Evolutionary conservation across 2,113 vertebrate genomes (phyloP), one percentile per base, ranked within the genome.

Genomic region (Plectropomus leopardus): DNA sequence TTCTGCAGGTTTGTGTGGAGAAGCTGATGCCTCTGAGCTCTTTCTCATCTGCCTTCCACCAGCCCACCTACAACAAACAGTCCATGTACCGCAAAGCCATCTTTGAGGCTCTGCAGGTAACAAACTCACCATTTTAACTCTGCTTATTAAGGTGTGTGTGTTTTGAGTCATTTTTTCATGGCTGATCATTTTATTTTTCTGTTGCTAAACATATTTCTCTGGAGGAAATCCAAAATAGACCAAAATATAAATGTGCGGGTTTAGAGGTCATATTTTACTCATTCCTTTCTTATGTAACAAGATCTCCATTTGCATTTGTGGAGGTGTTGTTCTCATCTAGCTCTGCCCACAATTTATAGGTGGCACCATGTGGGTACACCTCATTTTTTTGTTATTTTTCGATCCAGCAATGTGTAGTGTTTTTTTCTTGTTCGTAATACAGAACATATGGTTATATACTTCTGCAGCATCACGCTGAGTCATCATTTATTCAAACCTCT

Each of bases 31-130:
- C 95, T 0, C 93, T 99, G 86, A 98, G 97, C 90, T 96, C 96
- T 26, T 99, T 99, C 28, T 95, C 96, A 76, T 96, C 95, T 50
- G 96, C 97, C 47, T 99, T 98, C 94, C 98, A 99, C 94, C 98
- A 99, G 93, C 96, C 98, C 85, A 98, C 97, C 34, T 99, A 98
- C 94, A 97, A 96, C 94, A 99, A 99, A 86, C 98, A 99, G 94
- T 96, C 98, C 92, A 99, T 98, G 97, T 99, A 99, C 94, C 95
- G 96, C 84, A 99, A 98, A 89, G 98, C 98, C 85, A 99, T 99
- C 94, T 99, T 97, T 0, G 97, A 99, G 92, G 97, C 98, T 83
- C 94, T 99, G 76, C 97, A 98, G 96, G 98, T 98, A 87, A 92
- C 93, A 30, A n/a, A 32, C 10, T 16, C 23, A 5, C 11, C 17